Percentiles rank a stretch among this genome's conserved stretches.
phyloP scores from a whole-genome alignment of 53 echinoderm and acorn worm genomes.

The Henricia sp. region DNA sequence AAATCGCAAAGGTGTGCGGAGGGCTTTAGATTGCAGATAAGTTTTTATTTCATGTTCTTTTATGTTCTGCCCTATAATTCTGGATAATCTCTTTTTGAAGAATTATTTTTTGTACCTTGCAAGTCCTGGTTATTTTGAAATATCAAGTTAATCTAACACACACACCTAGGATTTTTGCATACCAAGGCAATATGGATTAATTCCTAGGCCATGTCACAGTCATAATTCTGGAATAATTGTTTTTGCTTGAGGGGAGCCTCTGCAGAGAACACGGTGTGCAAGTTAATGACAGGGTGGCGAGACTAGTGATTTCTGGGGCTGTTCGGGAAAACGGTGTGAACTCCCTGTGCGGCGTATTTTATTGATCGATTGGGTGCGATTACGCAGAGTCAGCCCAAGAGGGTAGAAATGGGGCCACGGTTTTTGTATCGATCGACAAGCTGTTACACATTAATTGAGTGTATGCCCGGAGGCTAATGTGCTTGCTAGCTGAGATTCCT shows the following conservation, averaged over 20 bases:
- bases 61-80: no score
- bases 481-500: slow-evolving; percentile 42
- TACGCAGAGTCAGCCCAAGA: slow-evolving; percentile 40
- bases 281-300: slow-evolving; percentile 12
- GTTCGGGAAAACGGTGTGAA: neutral
- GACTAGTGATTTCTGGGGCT: neutral
- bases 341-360: slow-evolving; percentile 2
- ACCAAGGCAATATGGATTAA: slow-evolving; percentile 23
- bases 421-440: slow-evolving; percentile 49
- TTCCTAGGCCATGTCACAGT: slow-evolving; percentile 46
- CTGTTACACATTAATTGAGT: slow-evolving; percentile 63
- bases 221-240: slow-evolving; percentile 58
- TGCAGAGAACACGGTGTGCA: slow-evolving; percentile 18
- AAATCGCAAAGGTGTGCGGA: no score
- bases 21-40: no score
- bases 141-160: no score
- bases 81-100: no score
- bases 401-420: slow-evolving; percentile 26
- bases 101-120: no score
- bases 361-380: slow-evolving; percentile 53
- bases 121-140: no score
- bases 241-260: slow-evolving; percentile 46
- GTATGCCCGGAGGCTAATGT: slow-evolving; percentile 30
- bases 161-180: no score
- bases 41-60: no score